Percentiles rank a stretch among this genome's conserved stretches.
phyloP scores from a whole-genome alignment of 2,113 vertebrate genomes.

The Bungarus multicinctus region DNA sequence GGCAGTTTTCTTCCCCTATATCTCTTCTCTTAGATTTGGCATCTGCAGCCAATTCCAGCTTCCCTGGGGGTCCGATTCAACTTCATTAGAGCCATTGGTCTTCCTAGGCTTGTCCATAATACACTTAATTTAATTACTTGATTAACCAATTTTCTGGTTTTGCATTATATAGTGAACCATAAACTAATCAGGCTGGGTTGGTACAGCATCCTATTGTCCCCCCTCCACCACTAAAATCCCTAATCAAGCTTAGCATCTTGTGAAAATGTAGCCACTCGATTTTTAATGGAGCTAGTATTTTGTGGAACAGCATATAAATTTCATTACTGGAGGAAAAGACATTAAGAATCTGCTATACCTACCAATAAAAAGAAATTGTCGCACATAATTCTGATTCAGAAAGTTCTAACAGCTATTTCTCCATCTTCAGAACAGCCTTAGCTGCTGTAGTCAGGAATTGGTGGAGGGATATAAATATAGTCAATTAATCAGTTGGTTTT shows the following conservation, averaged over 20 bases:
- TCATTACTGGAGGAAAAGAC: neutral
- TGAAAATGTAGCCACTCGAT: neutral
- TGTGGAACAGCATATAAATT: neutral
- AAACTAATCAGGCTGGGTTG: neutral
- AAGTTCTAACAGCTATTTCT: neutral
- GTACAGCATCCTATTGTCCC: neutral
- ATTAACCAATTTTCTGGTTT: neutral
- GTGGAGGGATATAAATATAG: neutral
- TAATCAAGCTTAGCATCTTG: neutral
- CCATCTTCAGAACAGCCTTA: neutral
- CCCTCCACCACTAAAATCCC: neutral
- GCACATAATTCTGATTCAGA: neutral
- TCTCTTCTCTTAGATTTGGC: slow-evolving; percentile 6
- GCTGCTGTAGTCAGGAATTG: neutral
- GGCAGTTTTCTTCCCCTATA: neutral
- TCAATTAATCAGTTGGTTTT: neutral
- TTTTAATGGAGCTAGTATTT: neutral
- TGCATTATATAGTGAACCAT: neutral
- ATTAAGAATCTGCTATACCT: too few relatives aligned
- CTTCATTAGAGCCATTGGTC: neutral
- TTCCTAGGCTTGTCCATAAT: neutral
- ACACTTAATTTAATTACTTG: neutral
- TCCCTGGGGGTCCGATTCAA: neutral
- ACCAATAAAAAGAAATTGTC: neutral
- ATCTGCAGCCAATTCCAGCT: neutral